phyloP scores from a whole-genome alignment of 2,113 vertebrate genomes.

The Tachysurus fulvidraco region DNA sequence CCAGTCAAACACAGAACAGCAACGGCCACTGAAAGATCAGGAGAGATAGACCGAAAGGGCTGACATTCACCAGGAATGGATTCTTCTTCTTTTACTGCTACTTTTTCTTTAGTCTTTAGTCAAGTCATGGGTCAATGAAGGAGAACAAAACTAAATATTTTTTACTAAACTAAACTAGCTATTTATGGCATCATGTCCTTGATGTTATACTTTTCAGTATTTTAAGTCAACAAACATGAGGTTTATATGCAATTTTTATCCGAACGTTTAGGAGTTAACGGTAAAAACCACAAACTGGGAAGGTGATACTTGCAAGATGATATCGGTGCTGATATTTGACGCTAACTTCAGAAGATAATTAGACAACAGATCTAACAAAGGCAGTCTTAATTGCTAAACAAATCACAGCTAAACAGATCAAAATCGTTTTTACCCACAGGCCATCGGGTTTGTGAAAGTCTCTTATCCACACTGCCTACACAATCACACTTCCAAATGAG shows the following conservation, averaged over 20 bases:
- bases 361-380: not conserved
- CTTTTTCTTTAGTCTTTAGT: not conserved
- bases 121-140: not conserved
- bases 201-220: not conserved
- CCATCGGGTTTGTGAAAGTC: too few relatives aligned
- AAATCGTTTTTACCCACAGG: too few relatives aligned
- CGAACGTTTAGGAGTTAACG: not conserved
- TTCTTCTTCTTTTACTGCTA: not conserved
- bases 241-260: too few relatives aligned
- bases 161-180: not conserved
- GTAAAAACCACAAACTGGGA: not conserved
- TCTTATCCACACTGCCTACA: too few relatives aligned
- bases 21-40: constrained; percentile 44
- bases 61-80: not conserved
- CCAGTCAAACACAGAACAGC: constrained; percentile 45
- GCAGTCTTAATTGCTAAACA: not conserved
- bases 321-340: not conserved
- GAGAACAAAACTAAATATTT: not conserved
- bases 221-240: too few relatives aligned
- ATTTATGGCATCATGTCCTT: not conserved
- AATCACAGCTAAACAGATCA: not conserved
- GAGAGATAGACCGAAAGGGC: not conserved
- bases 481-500: too few relatives aligned
- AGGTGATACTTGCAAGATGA: not conserved
- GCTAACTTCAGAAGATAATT: not conserved